Conservation (phyloP, 2,888 invertebrate species). For the Dolichopus griseipennis region DNA sequence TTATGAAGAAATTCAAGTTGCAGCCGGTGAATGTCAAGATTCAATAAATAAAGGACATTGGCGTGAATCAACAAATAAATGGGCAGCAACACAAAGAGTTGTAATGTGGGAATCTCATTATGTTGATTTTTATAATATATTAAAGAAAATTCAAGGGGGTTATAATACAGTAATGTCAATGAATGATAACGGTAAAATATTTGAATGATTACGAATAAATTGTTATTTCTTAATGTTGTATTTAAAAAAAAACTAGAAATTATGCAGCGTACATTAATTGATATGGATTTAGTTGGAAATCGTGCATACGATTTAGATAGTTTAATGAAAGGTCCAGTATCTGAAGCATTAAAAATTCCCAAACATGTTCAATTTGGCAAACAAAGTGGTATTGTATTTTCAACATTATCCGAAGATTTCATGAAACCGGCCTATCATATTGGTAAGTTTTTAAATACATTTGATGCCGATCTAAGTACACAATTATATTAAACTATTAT, state of each 20-base stretch:
- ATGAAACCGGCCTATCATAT: constrained; percentile 69
- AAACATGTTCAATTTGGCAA: constrained; percentile 56
- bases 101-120: constrained; percentile 53
- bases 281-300: constrained; percentile 34
- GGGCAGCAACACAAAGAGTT: constrained; percentile 55
- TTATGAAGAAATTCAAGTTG: constrained; percentile 49
- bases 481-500: constrained; percentile 7
- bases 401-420: constrained; percentile 54
- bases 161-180: neutral
- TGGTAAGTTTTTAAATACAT: constrained; percentile 48
- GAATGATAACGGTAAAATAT: constrained; percentile 17
- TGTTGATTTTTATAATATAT: constrained; percentile 77
- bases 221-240: neutral
- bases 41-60: constrained; percentile 52
- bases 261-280: constrained; percentile 36
- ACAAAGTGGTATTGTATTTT: constrained; percentile 53
- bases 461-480: too few species aligned
- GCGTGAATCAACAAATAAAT: constrained; percentile 53
- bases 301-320: constrained; percentile 36
- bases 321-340: constrained; percentile 67
- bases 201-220: neutral
- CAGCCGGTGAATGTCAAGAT: constrained; percentile 50
- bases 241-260: constrained; percentile 28
- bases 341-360: constrained; percentile 56
- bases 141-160: constrained; percentile 41